Base-by-base conservation (phyloP, 35 echinoderm and acorn worm species). In the Ophiothrix spiculata region DNA sequence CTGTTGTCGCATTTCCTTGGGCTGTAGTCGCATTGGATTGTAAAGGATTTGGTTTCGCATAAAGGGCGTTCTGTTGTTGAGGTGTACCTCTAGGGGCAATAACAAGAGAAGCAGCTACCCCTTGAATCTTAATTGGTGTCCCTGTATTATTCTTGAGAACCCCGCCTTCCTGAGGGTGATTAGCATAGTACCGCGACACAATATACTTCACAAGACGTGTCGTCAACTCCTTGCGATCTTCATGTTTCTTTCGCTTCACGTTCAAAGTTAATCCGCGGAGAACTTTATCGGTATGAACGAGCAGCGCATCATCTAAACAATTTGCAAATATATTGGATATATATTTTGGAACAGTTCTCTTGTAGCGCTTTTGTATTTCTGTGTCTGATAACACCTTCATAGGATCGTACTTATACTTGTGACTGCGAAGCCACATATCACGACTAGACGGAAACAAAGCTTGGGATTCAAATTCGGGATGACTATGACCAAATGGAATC, bases 401-500 rank as follows among this genome's bases (percentile, higher is more conserved):
- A 60, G 84, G 84, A 32, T 36, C 36, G 21, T 76, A 38, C 28
- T 38, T 75, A 64, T 86, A 86, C 31, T 86, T 83, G 17, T 90
- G 32, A 77, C 40, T 83, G 28, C 81, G 37, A 75, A 19, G 45
- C 81, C 39, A 56, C 13, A 84, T 38, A 31, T 90, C 88, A 0
- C 38, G 28, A 2, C 74, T 42, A 19, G 88, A 84, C 4, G 88
- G 88, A 83, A 90, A 90, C 41, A 90, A 36, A 35, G 88, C 80
- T 36, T 84, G 64, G n/a, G 83, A 37, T 3, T 90, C 73, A 40
- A 90, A 80, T 75, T 90, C 81, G 17, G 69, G 80, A 45, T 81
- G 81, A 40, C 81, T 82, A 38, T 64, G 56, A 31, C 88, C 88
- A 28, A 90, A 73, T 25, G 88, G 88, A 39, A 90, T 84, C 45